Percentiles rank a stretch among this genome's conserved stretches.
Conservation (phyloP, 1,140 invertebrate genomes). For the Drosophila kurseongensis region DNA sequence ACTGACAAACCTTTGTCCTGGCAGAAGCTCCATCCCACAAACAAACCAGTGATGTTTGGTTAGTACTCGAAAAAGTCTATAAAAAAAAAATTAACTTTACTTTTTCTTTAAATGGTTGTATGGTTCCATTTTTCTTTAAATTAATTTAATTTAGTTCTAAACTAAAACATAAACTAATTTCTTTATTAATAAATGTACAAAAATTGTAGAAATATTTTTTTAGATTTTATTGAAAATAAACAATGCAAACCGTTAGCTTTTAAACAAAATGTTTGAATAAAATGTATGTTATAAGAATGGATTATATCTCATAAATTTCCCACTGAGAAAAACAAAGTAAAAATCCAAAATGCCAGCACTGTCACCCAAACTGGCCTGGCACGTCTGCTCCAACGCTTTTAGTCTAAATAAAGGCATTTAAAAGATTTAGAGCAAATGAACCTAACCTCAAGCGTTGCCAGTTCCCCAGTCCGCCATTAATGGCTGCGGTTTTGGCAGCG, state of each 20-base stretch:
- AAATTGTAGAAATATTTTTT: too few species aligned
- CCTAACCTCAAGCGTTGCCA: constrained; percentile 67
- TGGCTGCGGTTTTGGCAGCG: constrained; percentile 37
- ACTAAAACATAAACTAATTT: too few species aligned
- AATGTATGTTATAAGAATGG: neutral
- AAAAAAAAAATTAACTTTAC: too few species aligned
- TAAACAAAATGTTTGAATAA: neutral
- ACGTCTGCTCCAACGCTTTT: constrained; percentile 74
- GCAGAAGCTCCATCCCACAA: constrained; percentile 18
- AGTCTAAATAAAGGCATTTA: constrained; percentile 83
- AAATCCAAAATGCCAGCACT: constrained; percentile 18
- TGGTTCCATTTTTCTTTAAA: too few species aligned
- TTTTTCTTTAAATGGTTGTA: too few species aligned
- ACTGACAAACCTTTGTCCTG: constrained; percentile 42
- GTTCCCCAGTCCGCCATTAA: constrained; percentile 62
- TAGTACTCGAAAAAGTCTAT: neutral
- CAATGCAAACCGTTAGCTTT: too few species aligned
- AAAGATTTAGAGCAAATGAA: constrained; percentile 83
- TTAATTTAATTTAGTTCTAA: too few species aligned
- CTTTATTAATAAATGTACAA: too few species aligned
- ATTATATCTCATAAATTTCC: too few species aligned
- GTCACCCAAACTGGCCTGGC: constrained; percentile 18
- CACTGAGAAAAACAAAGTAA: neutral
- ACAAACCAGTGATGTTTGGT: constrained; percentile 2
- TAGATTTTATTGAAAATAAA: too few species aligned